A percentile compares a stretch with the other conserved stretches of the same genome.
phyloP scores from a whole-genome alignment of 2,113 vertebrate species.

The Holacanthus passer region DNA sequence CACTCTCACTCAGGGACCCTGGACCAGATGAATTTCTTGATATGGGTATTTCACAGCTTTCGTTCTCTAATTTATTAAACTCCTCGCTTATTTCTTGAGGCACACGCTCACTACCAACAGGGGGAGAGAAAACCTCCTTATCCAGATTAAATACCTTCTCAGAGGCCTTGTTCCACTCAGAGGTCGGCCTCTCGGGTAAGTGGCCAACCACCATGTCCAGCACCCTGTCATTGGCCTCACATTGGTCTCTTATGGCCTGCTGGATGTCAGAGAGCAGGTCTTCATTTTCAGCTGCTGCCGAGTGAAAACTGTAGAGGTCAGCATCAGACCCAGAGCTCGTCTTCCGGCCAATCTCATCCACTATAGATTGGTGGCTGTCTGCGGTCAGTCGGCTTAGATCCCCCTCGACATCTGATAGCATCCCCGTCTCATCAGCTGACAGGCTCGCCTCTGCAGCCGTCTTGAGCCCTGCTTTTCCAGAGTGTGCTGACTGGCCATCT shows the following conservation, averaged over 20 bases:
- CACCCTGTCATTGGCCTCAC: conserved; percentile 67
- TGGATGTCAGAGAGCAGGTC: conserved; percentile 95
- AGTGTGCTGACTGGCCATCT: conserved; percentile 78
- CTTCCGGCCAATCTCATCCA: conserved; percentile 85
- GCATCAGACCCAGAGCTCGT: conserved; percentile 93
- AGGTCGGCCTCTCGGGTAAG: conserved; percentile 61
- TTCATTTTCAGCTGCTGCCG: conserved; percentile 90
- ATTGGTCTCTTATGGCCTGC: conserved; percentile 90
- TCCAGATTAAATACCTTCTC: conserved; percentile 41
- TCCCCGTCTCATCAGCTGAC: conserved; percentile 88
- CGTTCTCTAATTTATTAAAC: conserved; percentile 11
- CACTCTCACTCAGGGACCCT: conserved; percentile 67
- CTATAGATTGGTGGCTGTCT: conserved; percentile 75
- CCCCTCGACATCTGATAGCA: conserved; percentile 87
- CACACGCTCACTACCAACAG: neutral
- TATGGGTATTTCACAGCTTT: conserved; percentile 23
- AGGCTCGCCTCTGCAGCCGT: conserved; percentile 84
- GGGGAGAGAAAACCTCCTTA: neutral
- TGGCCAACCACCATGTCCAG: conserved; percentile 63
- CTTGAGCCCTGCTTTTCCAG: conserved; percentile 63
- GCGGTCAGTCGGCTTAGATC: conserved; percentile 78
- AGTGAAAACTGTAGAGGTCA: conserved; percentile 96
- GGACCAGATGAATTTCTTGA: conserved; percentile 69
- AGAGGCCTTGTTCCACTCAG: conserved; percentile 33
- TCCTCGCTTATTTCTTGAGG: conserved; percentile 9